Evolutionary conservation across 2,113 vertebrate species (phyloP).

Genomic region (Odocoileus hemionus): DNA sequence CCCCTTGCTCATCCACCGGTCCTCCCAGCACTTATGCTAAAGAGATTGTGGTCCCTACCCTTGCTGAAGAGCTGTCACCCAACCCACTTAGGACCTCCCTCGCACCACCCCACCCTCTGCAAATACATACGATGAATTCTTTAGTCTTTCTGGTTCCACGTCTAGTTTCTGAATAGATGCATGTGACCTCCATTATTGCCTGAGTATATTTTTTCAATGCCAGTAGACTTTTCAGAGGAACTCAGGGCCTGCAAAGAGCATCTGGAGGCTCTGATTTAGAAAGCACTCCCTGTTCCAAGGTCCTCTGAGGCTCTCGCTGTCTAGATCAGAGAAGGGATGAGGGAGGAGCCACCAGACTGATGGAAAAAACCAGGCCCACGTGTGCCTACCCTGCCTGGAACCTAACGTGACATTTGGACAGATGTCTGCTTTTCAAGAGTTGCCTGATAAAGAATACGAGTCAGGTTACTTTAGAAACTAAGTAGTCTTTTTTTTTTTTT

Average conservation of each 20-base stretch:
- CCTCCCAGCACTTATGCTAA: neutral
- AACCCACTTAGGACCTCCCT: neutral
- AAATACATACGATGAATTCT: neutral
- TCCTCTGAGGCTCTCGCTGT: neutral
- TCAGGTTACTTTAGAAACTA: neutral
- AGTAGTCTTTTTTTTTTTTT: neutral
- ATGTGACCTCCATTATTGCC: neutral
- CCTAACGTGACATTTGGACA: neutral
- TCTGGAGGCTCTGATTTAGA: neutral
- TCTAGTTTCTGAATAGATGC: neutral
- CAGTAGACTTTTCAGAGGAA: neutral
- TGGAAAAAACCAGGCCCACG: neutral
- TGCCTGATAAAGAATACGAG: neutral
- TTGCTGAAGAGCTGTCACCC: neutral
- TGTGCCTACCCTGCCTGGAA: neutral
- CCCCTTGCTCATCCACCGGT: neutral
- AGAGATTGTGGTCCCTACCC: neutral
- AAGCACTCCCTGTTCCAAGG: neutral
- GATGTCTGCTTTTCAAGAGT: neutral
- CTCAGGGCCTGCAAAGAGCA: neutral
- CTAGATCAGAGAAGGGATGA: neutral
- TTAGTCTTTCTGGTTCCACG: neutral
- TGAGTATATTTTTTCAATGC: neutral
- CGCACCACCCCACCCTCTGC: fast-evolving
- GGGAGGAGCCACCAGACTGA: neutral